phyloP scores from a whole-genome alignment of 2,888 invertebrate genomes.

The Vanessa cardui region DNA sequence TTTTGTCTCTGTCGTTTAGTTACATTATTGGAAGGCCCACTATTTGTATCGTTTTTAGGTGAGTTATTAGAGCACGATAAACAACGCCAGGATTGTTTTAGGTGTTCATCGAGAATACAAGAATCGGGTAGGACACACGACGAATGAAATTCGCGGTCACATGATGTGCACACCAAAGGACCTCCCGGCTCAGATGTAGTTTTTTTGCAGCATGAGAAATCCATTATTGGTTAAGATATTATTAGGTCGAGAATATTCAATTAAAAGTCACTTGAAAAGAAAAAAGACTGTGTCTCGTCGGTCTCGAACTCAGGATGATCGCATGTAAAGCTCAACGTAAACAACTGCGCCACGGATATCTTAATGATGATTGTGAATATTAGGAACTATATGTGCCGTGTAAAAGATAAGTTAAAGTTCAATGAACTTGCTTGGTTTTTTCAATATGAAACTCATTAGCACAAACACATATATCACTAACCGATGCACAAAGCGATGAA shows the following conservation, averaged over 20 bases:
- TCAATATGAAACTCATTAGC: background rate
- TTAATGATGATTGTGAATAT: background rate
- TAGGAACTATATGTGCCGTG: slow-evolving; percentile 1
- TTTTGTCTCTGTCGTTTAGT: background rate
- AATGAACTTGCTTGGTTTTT: background rate
- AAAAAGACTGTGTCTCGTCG: background rate
- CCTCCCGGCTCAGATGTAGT: background rate
- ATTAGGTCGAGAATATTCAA: background rate
- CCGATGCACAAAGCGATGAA: slow-evolving; percentile 2
- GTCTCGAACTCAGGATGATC: no score
- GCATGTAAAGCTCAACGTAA: background rate
- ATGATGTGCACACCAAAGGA: background rate
- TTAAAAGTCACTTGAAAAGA: background rate
- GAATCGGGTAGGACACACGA: background rate
- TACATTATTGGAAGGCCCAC: background rate
- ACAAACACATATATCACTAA: background rate
- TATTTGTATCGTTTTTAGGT: background rate
- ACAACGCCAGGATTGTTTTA: background rate
- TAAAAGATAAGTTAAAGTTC: background rate
- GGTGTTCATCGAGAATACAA: background rate
- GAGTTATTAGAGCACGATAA: background rate
- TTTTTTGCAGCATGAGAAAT: background rate
- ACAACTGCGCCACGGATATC: background rate
- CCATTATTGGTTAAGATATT: background rate
- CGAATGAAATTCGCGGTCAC: background rate